Percentiles rank a stretch among this genome's conserved stretches.
Evolutionary conservation across 2,797 vertebrate genomes (phyloP).

Genomic region (Meda fulgida): DNA sequence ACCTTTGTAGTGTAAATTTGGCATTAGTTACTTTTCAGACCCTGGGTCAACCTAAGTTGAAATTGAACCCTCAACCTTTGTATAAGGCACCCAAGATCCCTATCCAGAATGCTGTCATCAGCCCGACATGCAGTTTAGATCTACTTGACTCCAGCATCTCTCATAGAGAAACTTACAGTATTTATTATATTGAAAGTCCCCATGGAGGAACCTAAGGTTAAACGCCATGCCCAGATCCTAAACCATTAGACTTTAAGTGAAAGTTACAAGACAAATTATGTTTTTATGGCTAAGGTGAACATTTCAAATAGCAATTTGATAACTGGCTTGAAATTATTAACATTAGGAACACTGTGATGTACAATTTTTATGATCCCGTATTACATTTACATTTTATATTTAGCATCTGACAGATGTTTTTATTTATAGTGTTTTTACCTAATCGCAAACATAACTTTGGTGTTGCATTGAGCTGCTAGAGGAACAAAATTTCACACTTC

Average conservation of each 20-base stretch:
- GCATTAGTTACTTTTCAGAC: slow-evolving; percentile 20
- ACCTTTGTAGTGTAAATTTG: too few species aligned
- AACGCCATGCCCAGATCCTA: neutral
- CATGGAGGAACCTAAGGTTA: slow-evolving; percentile 12
- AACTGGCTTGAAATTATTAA: neutral
- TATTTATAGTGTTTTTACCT: neutral
- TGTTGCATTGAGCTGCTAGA: neutral
- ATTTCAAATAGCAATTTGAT: neutral
- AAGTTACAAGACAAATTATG: neutral
- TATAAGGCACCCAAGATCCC: slow-evolving; percentile 29
- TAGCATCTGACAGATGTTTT: neutral
- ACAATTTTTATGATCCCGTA: neutral
- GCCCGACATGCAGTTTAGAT: slow-evolving; percentile 16
- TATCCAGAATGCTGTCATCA: slow-evolving; percentile 36
- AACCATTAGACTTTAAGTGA: neutral
- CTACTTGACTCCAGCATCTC: slow-evolving; percentile 31
- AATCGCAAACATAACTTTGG: neutral
- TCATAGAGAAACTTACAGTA: slow-evolving; percentile 11
- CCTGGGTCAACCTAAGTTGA: slow-evolving; percentile 22
- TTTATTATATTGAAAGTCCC: slow-evolving; percentile 19
- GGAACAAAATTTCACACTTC: neutral
- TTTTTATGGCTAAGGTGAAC: neutral
- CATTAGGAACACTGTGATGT: neutral
- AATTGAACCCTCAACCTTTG: slow-evolving; percentile 28
- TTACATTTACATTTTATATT: neutral